Evolutionary conservation across 35 echinoderm and acorn worm species (phyloP).

Genomic region (Stichopus chloronotus): DNA sequence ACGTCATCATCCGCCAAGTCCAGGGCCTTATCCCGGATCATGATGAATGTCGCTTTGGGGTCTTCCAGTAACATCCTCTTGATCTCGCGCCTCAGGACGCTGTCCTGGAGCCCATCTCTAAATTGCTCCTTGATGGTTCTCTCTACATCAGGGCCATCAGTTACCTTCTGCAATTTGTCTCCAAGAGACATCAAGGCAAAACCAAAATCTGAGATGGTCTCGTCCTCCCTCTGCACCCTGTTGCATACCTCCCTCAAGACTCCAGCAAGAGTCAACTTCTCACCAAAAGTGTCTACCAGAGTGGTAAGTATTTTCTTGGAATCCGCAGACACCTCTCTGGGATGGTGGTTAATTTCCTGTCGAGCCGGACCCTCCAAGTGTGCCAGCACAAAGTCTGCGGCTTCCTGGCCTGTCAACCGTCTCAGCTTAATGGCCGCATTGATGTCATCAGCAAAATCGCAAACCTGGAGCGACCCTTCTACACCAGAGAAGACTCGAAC

Average conservation of each 20-base stretch:
- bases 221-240: neutral
- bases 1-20: too few relatives aligned
- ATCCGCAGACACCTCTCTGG: neutral
- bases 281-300: neutral
- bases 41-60: too few relatives aligned
- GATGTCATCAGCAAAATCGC: neutral
- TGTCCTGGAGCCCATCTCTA: neutral
- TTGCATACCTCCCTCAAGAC: neutral
- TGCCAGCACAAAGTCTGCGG: neutral
- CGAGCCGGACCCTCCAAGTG: neutral
- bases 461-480: neutral
- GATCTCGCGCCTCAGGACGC: too few relatives aligned
- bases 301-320: neutral
- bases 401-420: neutral
- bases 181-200: neutral
- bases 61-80: too few relatives aligned
- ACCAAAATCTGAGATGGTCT: constrained; percentile 5
- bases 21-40: too few relatives aligned
- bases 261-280: neutral
- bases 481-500: neutral
- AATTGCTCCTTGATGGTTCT: constrained; percentile 27
- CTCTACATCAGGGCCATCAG: neutral
- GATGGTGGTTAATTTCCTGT: neutral
- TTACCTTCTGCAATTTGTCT: neutral
- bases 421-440: neutral